These are phyloP conservation scores for Orthosia gracilis DNA, from an alignment of 2,888 invertebrate genomes.

Conservation along the genomic window DNA sequence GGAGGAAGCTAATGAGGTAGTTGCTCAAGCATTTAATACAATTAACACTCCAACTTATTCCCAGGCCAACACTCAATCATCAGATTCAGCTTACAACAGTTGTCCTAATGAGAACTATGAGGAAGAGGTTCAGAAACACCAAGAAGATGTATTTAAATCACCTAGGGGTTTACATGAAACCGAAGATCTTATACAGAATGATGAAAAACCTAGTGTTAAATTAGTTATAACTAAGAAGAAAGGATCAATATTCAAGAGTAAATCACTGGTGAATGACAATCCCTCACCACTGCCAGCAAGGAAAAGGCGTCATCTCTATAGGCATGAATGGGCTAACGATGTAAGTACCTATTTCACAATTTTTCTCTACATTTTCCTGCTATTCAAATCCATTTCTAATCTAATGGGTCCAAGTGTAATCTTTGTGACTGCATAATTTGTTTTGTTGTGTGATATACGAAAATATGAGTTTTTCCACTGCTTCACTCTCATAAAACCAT, in stretches of 20 bases:
- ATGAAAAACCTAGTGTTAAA: constrained; percentile 92
- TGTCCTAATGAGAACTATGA: constrained; percentile 88
- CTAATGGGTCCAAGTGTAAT: neutral
- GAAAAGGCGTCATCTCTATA: constrained; percentile 95
- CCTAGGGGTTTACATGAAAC: constrained; percentile 81
- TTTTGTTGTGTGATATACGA: constrained; percentile 10
- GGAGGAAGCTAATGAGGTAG: constrained; percentile 68
- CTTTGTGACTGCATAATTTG: neutral
- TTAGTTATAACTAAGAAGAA: constrained; percentile 95
- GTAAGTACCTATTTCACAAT: constrained; percentile 79
- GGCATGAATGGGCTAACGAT: constrained; percentile 97
- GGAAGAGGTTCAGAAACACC: constrained; percentile 83
- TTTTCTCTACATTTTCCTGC: neutral
- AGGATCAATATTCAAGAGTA: constrained; percentile 97
- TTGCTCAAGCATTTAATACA: constrained; percentile 70
- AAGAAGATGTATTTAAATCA: constrained; percentile 88
- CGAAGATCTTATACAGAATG: constrained; percentile 80
- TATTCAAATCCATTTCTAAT: neutral
- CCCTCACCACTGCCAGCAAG: constrained; percentile 90
- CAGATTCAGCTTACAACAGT: constrained; percentile 87
- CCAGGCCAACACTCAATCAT: constrained; percentile 81
- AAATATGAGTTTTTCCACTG: neutral
- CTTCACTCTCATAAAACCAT: too few relatives aligned
- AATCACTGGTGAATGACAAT: constrained; percentile 93
- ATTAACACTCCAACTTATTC: constrained; percentile 80